A percentile compares a stretch with the other conserved stretches of the same genome.
phyloP scores from a whole-genome alignment of 2,888 invertebrate genomes.

The Lasiommata megera region DNA sequence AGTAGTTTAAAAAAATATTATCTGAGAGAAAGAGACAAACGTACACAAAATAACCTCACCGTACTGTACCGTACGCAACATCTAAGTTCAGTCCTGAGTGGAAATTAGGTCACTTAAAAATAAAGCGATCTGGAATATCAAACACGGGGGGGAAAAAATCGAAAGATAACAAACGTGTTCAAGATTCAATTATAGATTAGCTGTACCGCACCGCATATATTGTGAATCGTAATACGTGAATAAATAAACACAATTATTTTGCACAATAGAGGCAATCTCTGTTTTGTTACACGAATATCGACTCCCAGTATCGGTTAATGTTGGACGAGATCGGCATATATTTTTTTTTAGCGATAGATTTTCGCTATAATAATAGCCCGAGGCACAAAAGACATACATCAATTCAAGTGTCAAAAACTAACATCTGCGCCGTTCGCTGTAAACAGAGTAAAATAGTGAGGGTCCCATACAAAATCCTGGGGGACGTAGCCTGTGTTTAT shows the following conservation, averaged over 20 bases:
- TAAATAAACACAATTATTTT: slow-evolving; percentile 79
- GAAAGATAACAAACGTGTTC: slow-evolving; percentile 70
- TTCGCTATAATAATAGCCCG: slow-evolving; percentile 65
- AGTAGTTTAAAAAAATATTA: too few species aligned
- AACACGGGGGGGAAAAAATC: slow-evolving; percentile 56
- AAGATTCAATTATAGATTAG: slow-evolving; percentile 81
- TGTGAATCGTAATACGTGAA: slow-evolving; percentile 71
- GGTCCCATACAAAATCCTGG: slow-evolving; percentile 61
- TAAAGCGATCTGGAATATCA: slow-evolving; percentile 31
- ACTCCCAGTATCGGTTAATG: slow-evolving; percentile 58
- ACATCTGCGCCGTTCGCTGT: slow-evolving; percentile 77
- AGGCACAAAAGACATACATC: slow-evolving; percentile 70
- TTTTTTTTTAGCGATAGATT: slow-evolving; percentile 64
- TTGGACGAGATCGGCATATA: slow-evolving; percentile 60
- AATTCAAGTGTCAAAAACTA: slow-evolving; percentile 81
- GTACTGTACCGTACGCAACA: too few species aligned
- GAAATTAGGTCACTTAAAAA: slow-evolving; percentile 9
- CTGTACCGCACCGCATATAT: slow-evolving; percentile 70
- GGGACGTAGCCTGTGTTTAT: slow-evolving; percentile 76
- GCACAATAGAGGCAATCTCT: slow-evolving; percentile 72
- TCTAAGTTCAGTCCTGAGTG: background rate
- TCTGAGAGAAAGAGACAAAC: too few species aligned
- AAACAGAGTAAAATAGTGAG: slow-evolving; percentile 69
- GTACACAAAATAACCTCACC: too few species aligned
- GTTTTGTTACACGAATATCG: slow-evolving; percentile 61